Percentiles rank a stretch among this genome's conserved stretches.
phyloP scores from a whole-genome alignment of 2,888 invertebrate genomes.

The Fabriciana adippe region DNA sequence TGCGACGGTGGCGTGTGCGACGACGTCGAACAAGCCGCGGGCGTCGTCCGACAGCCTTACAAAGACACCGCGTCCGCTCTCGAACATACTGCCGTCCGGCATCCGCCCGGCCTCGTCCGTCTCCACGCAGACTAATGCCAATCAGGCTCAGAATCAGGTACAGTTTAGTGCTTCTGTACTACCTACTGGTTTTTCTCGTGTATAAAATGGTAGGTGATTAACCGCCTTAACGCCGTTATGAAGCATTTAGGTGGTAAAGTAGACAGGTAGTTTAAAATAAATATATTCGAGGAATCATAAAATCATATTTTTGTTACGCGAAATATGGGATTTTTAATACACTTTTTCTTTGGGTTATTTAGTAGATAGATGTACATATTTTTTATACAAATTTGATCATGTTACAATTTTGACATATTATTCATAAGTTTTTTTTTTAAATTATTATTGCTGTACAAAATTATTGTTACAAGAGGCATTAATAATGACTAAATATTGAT shows the following conservation, averaged over 20 bases:
- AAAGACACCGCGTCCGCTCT: slow-evolving; percentile 40
- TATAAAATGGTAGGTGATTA: not conserved
- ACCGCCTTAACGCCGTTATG: not conserved
- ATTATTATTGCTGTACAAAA: too few species aligned
- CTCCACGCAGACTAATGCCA: slow-evolving; percentile 89
- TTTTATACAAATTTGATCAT: too few species aligned
- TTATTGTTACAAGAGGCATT: too few species aligned
- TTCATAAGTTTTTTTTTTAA: too few species aligned
- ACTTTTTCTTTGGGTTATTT: too few species aligned
- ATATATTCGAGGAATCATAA: not conserved
- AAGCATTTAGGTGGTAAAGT: too few species aligned
- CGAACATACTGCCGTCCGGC: slow-evolving; percentile 55
- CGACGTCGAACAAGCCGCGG: slow-evolving; percentile 65
- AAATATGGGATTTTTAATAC: too few species aligned
- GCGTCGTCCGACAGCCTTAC: slow-evolving; percentile 65
- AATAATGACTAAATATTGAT: too few species aligned
- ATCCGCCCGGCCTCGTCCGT: slow-evolving; percentile 91
- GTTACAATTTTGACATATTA: too few species aligned
- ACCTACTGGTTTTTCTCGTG: too few species aligned
- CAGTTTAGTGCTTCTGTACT: slow-evolving; percentile 29
- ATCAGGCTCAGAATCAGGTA: slow-evolving; percentile 80
- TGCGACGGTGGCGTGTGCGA: slow-evolving; percentile 68
- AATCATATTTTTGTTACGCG: not conserved
- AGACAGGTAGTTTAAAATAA: too few species aligned
- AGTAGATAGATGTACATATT: too few species aligned